Evolutionary conservation across 64 coral and sea anemone species (phyloP), one percentile per base, ranked within the genome.

Genomic region (Stichodactyla mertensii): DNA sequence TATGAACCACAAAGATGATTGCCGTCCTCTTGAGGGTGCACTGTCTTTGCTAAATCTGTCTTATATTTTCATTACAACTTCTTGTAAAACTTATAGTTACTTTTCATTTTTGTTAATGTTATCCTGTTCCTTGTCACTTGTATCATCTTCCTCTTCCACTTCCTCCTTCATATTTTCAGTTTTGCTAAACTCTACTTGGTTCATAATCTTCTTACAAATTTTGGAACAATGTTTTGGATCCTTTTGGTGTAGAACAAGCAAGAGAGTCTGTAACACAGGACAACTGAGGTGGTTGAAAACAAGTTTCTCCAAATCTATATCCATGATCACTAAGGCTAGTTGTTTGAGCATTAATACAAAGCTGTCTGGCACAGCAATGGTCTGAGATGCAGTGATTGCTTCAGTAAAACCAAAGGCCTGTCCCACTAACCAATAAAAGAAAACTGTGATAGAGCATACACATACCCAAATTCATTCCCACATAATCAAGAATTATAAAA

Each of bases 151-250:
- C 61, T 86, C 24, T 71, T 53, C 54, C 89, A 24, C 78, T 78
- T 82, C 59, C 54, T 57, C 64, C 55, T 61, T 77, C 71, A 52
- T 51, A 66, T 85, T 91, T 28, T 85, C 77, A n/a, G 19, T 86
- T 77, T 91, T 78, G 74, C 14, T 80, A 60, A 92, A 69, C 36
- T 89, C 87, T 57, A 89, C 82, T 45, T 84, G 86, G 8, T 69
- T 89, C 91, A 96, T 96, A 51, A 96, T 83, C 59, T 90, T 84
- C 86, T 96, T 96, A 52, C 90, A 92, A 26, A 96, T 53, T 83
- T 92, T 96, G 16, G 88, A 90, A 64, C 94, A 96, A 4, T 93
- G 80, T 18, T 90, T 89, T 61, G 89, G 79, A 84, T 96, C 88
- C 55, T 89, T 92, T 59, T 51, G 52, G 27, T 96, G 88, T 4